Conservation (phyloP, 1,140 invertebrate genomes). For the Drosophila erecta region DNA sequence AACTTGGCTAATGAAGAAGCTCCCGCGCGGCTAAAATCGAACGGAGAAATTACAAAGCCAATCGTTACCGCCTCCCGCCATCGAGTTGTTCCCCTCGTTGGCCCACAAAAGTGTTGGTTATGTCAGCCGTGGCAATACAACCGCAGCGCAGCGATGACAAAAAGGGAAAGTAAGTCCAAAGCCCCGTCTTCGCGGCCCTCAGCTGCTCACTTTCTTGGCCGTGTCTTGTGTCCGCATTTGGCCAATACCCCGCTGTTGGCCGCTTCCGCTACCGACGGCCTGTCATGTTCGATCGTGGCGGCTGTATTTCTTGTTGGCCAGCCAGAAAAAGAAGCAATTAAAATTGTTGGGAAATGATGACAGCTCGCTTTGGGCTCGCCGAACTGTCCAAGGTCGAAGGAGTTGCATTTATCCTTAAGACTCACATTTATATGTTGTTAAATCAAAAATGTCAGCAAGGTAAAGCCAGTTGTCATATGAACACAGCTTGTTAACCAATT, state of each 20-base stretch:
- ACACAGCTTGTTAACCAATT: neutral
- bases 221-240: slow-evolving; percentile 39
- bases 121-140: slow-evolving; percentile 56
- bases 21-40: slow-evolving; percentile 38
- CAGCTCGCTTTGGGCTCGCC: too few species aligned
- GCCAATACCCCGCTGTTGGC: slow-evolving; percentile 40
- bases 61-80: slow-evolving; percentile 19
- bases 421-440: too few species aligned
- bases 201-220: slow-evolving; percentile 59
- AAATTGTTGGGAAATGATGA: slow-evolving; percentile 18
- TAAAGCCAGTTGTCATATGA: neutral
- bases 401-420: neutral
- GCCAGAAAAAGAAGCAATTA: slow-evolving; percentile 40
- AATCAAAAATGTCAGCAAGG: neutral
- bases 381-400: neutral
- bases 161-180: slow-evolving; percentile 81
- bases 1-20: slow-evolving; percentile 44
- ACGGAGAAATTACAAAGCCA: slow-evolving; percentile 62
- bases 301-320: slow-evolving; percentile 42
- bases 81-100: neutral
- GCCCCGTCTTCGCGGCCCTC: slow-evolving; percentile 60
- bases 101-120: slow-evolving; percentile 47
- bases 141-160: slow-evolving; percentile 49
- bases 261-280: slow-evolving; percentile 51
- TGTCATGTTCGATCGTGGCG: slow-evolving; percentile 44